Evolutionary conservation across 2,888 invertebrate species (phyloP).

Genomic region (Agrochola lychnidis): DNA sequence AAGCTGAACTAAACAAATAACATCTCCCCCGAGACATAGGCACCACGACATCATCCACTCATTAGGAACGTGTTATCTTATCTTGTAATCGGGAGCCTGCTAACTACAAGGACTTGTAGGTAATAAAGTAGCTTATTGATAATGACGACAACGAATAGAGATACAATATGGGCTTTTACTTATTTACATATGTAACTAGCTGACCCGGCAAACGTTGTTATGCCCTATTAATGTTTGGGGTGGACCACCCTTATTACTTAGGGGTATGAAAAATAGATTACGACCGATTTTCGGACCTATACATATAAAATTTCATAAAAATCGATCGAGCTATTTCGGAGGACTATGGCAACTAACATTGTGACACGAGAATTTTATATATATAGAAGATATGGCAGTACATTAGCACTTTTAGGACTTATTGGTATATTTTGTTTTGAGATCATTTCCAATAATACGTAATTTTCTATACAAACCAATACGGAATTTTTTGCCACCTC

Average conservation of each 20-base stretch:
- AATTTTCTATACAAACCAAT: not conserved
- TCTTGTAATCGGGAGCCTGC: not conserved
- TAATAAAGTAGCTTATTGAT: too few species aligned
- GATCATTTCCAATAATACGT: not conserved
- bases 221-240: too few species aligned
- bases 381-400: not conserved
- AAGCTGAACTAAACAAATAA: conserved; percentile 18
- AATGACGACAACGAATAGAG: not conserved
- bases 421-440: not conserved
- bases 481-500: not conserved
- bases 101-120: not conserved
- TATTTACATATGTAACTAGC: too few species aligned
- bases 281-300: too few species aligned
- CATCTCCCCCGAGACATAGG: conserved; percentile 5
- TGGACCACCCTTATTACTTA: too few species aligned
- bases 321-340: too few species aligned
- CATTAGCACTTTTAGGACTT: not conserved
- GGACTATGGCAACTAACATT: too few species aligned
- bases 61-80: conserved; percentile 12
- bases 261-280: too few species aligned
- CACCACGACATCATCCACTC: not conserved
- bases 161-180: not conserved
- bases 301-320: too few species aligned
- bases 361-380: too few species aligned
- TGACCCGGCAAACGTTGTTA: too few species aligned